These are phyloP conservation scores for Caiman crocodilus DNA, from an alignment of 2,797 vertebrate species.

Conservation along the genomic window DNA sequence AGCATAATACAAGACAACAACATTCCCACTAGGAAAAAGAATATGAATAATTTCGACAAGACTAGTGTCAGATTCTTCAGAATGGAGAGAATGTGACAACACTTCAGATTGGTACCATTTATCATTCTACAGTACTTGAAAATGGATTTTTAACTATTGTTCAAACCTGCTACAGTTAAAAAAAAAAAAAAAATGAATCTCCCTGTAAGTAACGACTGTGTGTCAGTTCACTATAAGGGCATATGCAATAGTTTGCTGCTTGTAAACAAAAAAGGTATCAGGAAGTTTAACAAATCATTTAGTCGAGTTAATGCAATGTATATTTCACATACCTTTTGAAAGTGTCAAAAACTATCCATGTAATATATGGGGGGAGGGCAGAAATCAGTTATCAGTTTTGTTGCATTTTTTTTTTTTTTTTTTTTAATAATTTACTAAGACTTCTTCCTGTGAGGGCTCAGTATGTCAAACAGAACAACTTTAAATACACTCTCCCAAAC, in stretches of 20 bases:
- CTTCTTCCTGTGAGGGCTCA: background rate
- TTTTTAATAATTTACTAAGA: background rate
- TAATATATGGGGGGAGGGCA: background rate
- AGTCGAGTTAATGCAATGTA: background rate
- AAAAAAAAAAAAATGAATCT: background rate
- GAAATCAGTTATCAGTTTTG: background rate
- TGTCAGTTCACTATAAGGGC: background rate
- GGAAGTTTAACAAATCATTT: background rate
- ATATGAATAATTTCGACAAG: rapidly evolving
- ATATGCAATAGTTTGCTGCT: background rate
- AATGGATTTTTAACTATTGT: background rate
- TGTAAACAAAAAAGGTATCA: background rate
- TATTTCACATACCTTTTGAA: background rate
- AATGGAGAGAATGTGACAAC: background rate
- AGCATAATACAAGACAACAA: rapidly evolving
- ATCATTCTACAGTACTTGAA: background rate
- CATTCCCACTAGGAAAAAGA: background rate
- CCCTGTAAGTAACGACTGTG: background rate
- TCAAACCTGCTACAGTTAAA: background rate
- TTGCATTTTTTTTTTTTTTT: background rate
- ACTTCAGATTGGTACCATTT: background rate
- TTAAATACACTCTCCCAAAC: background rate
- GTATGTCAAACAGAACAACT: background rate
- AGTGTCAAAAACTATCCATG: background rate
- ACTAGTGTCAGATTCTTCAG: background rate